Evolutionary conservation across 2,888 invertebrate genomes (phyloP), one percentile per base, ranked within the genome.

Genomic region (Cloeon dipterum): DNA sequence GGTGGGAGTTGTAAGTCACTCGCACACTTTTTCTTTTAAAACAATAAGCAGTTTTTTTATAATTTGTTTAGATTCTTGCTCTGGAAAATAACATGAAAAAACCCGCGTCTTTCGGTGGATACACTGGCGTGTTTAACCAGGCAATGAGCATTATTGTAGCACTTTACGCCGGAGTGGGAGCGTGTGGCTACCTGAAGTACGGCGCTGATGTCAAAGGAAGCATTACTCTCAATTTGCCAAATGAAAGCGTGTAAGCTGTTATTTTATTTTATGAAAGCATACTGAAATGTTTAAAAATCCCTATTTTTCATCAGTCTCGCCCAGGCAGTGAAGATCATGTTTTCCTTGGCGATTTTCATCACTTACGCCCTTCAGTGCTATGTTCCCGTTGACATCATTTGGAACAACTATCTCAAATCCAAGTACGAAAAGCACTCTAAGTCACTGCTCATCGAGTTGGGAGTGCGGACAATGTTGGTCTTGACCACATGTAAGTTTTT

Each of bases 11-110:
- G 77, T 77, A 50, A 65, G 74, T 62, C 25, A 19, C 8, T 8
- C 14, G 8, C 10, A 5, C n/a, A n/a, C n/a, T n/a, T n/a, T 8
- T 19, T 8, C 17, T 20, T 20, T 14, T 11, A 35, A 5, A 29
- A 20, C n/a, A n/a, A n/a, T n/a, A n/a, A n/a, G n/a, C n/a, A n/a
- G n/a, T n/a, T n/a, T n/a, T n/a, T n/a, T n/a, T n/a, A n/a, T n/a
- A n/a, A n/a, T n/a, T n/a, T n/a, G n/a, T n/a, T n/a, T 54, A 91
- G 89, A 78, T 89, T 26, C 70, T 91, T 35, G 83, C 89, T 3
- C 53, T 91, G 43, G 86, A 89, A 56, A 88, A 85, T 55, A 81
- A 81, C 50, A 88, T 91, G 86, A 70, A 73, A 50, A 74, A 72
- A 0, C 86, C 85, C 0, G 68, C 72, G 48, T 66, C 70, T 35